These are phyloP conservation scores for Macrostomum cliftonense DNA, from an alignment of 2,888 invertebrate species.

Conservation along the genomic window DNA sequence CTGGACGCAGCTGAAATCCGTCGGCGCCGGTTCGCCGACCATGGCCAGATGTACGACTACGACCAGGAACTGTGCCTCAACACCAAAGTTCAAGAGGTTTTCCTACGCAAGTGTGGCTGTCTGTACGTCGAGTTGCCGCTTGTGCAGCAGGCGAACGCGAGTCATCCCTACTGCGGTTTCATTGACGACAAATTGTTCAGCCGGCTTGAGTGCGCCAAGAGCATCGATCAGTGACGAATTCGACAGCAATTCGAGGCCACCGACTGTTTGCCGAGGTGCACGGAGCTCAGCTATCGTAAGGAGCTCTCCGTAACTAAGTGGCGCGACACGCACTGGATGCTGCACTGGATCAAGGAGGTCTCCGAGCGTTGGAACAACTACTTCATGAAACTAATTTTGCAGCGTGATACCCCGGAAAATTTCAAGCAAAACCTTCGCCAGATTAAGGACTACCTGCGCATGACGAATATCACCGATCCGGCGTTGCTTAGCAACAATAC, in stretches of 20 bases:
- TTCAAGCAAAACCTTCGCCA: too few species aligned
- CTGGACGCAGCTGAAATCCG: slow-evolving; percentile 1
- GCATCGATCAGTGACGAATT: too few species aligned
- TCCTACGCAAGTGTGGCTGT: slow-evolving; percentile 8
- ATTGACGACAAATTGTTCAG: not conserved
- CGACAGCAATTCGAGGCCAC: too few species aligned
- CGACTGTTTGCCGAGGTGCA: too few species aligned
- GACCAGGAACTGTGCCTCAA: slow-evolving; percentile 11
- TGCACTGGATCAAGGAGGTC: slow-evolving; percentile 3
- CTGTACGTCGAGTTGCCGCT: slow-evolving; percentile 6
- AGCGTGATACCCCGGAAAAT: too few species aligned
- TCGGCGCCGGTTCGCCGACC: slow-evolving; percentile 1
- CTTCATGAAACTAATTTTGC: too few species aligned
- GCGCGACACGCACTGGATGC: slow-evolving; percentile 4
- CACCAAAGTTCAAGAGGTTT: slow-evolving; percentile 3
- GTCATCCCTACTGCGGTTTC: slow-evolving; percentile 7
- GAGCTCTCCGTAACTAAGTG: slow-evolving; percentile 5
- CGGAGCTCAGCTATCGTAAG: too few species aligned
- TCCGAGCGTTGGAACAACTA: too few species aligned
- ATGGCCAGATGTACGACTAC: slow-evolving; percentile 5
- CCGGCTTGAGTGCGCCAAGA: too few species aligned
- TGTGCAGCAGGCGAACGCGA: not conserved
- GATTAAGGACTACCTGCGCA: too few species aligned
- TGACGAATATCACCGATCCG: too few species aligned
- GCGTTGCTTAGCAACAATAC: not conserved